Evolutionary conservation across 2,113 vertebrate species (phyloP), one percentile per base, ranked within the genome.

Genomic region (Plecotus auritus): DNA sequence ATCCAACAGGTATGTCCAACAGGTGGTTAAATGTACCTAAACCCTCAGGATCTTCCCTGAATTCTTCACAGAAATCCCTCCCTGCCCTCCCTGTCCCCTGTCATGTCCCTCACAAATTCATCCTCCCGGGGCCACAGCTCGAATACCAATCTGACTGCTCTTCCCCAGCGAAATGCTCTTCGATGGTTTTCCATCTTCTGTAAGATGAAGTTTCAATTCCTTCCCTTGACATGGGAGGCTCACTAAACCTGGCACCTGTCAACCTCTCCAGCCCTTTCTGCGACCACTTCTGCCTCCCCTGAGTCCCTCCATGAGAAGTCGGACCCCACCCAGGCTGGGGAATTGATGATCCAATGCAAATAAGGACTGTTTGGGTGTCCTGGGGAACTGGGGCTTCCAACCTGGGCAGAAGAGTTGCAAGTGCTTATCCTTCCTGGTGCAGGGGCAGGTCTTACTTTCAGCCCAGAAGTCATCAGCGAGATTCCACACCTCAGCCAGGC

Each of bases 341-440:
- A 45, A n/a, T 14, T 56, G 28, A 87, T 66, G 37, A 51, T 7
- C 54, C 32, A 18, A 0, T 72, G 30, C 35, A 85, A 85, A 56
- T 61, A 37, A 90, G 18, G 17, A 82, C 30, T 78, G 11, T 7
- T 7, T 11, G 59, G 91, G 1, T 61, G 17, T 30, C 64, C 32
- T 35, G 40, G 47, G 20, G 23, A n/a, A 5, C 0, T 4, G 3
- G 16, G 17, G 32, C 17, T n/a, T 77, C 42, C 23, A 9, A 7
- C 9, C 5, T 40, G 49, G 26, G n/a, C 17, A 90, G 40, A 51
- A 85, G 73, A 56, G 88, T 54, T 67, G 47, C 40, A 87, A 74
- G 45, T 56, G 59, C 45, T 67, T 56, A 10, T 74, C 22, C 5
- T 94, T 59, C 7, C 0, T 28, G 26, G 64, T 66, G 42, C n/a